A percentile compares a stretch with the other conserved stretches of the same genome.
Conservation (phyloP, 2,113 vertebrate species). For the Sphyrna mokarran region DNA sequence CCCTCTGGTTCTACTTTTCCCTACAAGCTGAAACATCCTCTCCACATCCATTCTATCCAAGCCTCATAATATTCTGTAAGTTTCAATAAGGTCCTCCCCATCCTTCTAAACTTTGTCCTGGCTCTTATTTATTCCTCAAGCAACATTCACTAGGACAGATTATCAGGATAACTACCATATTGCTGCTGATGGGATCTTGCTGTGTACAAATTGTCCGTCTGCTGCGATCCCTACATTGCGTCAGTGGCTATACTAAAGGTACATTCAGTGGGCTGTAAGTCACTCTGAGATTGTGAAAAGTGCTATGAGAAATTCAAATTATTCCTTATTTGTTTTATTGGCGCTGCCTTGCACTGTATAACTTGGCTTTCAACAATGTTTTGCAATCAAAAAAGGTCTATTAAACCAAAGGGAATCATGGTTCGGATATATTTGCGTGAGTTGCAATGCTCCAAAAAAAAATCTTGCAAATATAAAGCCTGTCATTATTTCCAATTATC, state of each 20-base stretch:
- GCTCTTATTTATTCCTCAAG: background rate
- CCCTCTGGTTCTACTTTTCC: too few species aligned
- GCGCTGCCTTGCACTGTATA: background rate
- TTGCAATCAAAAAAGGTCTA: background rate
- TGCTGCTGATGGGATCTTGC: background rate
- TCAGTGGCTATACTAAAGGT: background rate
- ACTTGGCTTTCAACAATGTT: background rate
- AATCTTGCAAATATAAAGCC: constrained; percentile 17
- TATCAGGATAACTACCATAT: background rate
- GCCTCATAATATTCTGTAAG: too few species aligned
- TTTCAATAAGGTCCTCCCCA: too few species aligned
- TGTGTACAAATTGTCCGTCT: background rate
- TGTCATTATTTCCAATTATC: constrained; percentile 33
- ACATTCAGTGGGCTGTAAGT: background rate
- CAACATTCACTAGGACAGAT: background rate
- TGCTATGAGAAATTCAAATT: background rate
- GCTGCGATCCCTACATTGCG: background rate
- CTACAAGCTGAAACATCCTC: too few species aligned
- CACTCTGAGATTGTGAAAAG: background rate
- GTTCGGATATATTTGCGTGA: background rate
- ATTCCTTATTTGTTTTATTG: background rate
- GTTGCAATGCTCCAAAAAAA: background rate
- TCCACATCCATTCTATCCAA: too few species aligned
- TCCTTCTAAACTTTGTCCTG: background rate
- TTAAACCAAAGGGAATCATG: constrained; percentile 2